Percentiles rank a stretch among this genome's conserved stretches.
These are phyloP conservation scores for Melanotaenia maccullochi DNA, from an alignment of 2,797 vertebrate genomes.

Conservation along the genomic window DNA sequence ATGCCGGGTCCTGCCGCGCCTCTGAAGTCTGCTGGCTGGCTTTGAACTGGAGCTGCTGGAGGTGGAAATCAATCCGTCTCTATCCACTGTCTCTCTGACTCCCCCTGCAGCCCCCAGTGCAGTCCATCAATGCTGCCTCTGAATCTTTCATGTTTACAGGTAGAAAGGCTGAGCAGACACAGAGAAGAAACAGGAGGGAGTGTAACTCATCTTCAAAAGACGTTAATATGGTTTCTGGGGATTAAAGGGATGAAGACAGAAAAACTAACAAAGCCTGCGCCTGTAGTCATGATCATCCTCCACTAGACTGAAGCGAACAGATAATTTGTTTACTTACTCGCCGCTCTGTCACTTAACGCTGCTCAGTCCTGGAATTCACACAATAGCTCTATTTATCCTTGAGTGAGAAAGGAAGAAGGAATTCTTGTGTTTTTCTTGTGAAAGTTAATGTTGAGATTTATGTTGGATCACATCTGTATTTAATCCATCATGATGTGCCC, in stretches of 20 bases:
- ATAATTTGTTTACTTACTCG: slow-evolving; percentile 63
- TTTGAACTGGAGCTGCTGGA: slow-evolving; percentile 82
- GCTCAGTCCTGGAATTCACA: slow-evolving; percentile 35
- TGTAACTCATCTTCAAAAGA: slow-evolving; percentile 80
- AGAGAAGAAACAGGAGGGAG: slow-evolving; percentile 60
- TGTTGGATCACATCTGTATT: slow-evolving; percentile 67
- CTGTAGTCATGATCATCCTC: slow-evolving; percentile 61
- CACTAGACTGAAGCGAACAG: slow-evolving; percentile 41
- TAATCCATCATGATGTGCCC: slow-evolving; percentile 50
- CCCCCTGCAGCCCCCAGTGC: slow-evolving; percentile 60
- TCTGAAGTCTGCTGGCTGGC: slow-evolving; percentile 81
- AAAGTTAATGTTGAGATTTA: slow-evolving; percentile 64
- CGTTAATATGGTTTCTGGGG: slow-evolving; percentile 70
- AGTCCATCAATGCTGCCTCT: slow-evolving; percentile 43
- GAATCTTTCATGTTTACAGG: slow-evolving; percentile 76
- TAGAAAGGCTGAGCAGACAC: slow-evolving; percentile 70
- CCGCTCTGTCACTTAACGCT: slow-evolving; percentile 35
- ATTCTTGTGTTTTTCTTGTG: slow-evolving; percentile 49
- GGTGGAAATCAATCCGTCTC: slow-evolving; percentile 82
- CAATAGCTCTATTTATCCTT: slow-evolving; percentile 57
- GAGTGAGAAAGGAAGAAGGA: slow-evolving; percentile 28
- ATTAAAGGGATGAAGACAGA: slow-evolving; percentile 75
- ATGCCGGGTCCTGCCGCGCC: slow-evolving; percentile 81
- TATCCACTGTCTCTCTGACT: slow-evolving; percentile 38
- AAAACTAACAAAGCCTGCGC: slow-evolving; percentile 67